A percentile compares a stretch with the other conserved stretches of the same genome.
These are phyloP conservation scores for Rhynchophorus ferrugineus DNA, from an alignment of 1,140 invertebrate species.

Conservation along the genomic window DNA sequence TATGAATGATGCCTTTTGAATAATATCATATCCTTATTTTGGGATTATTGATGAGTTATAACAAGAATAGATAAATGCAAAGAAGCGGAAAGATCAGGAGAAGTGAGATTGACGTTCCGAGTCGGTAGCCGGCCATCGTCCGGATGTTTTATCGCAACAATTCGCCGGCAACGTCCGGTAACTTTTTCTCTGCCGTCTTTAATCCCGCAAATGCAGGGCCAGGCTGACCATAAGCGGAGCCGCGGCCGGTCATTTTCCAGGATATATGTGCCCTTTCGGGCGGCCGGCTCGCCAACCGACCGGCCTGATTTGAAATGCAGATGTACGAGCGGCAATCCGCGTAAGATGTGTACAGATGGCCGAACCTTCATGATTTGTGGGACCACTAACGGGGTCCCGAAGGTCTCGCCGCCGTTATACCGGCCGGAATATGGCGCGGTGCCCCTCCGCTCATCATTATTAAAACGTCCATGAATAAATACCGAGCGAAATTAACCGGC, in stretches of 20 bases:
- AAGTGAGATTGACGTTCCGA: no score
- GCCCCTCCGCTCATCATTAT: conserved; percentile 24
- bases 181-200: neutral
- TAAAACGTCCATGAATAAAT: conserved; percentile 26
- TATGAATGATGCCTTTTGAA: no score
- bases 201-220: conserved; percentile 10
- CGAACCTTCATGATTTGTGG: conserved; percentile 35
- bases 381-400: conserved; percentile 32
- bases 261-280: conserved; percentile 21
- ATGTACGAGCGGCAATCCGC: conserved; percentile 30
- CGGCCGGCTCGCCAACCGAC: conserved; percentile 13
- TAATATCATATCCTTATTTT: no score
- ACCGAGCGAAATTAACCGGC: conserved; percentile 22
- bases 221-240: conserved; percentile 12
- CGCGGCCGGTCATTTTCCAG: conserved; percentile 8
- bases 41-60: no score
- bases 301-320: conserved; percentile 35
- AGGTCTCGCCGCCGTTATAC: conserved; percentile 14
- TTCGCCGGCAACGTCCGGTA: no score
- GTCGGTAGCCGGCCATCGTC: no score
- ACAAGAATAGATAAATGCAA: no score
- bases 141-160: no score
- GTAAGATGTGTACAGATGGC: conserved; percentile 37
- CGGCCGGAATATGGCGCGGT: conserved; percentile 2
- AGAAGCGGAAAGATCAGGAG: no score